Evolutionary conservation across 2,113 vertebrate species (phyloP).

Genomic region (Pteruthius melanotis): DNA sequence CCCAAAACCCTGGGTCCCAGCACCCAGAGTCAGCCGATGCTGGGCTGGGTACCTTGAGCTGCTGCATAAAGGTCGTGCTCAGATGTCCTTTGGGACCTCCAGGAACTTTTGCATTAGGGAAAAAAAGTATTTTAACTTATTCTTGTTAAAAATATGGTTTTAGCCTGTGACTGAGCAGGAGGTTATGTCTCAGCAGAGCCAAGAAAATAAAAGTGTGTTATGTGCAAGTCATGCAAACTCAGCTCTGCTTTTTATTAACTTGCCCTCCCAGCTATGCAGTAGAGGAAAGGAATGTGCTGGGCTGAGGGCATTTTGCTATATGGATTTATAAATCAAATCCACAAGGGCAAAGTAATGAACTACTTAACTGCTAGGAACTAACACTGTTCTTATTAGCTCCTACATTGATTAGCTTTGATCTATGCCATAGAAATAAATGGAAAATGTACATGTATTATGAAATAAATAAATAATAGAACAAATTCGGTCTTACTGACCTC

Average conservation of each 20-base stretch:
- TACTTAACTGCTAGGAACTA: slow-evolving; percentile 33
- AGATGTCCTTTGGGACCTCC: not conserved
- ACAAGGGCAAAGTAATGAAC: slow-evolving; percentile 50
- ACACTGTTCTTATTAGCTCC: slow-evolving; percentile 12
- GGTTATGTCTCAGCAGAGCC: slow-evolving; percentile 31
- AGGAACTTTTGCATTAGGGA: not conserved
- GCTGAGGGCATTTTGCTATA: slow-evolving; percentile 45
- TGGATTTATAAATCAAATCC: slow-evolving; percentile 60
- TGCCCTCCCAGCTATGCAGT: slow-evolving; percentile 35
- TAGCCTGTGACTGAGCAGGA: slow-evolving; percentile 10
- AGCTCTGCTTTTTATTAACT: slow-evolving; percentile 60
- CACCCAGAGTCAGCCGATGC: not conserved
- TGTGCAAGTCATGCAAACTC: slow-evolving; percentile 57
- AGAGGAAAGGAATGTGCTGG: slow-evolving; percentile 50
- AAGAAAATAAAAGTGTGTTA: slow-evolving; percentile 38
- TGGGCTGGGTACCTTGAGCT: not conserved
- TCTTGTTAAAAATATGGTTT: not conserved
- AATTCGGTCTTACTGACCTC: not conserved
- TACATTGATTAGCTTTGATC: slow-evolving; percentile 51
- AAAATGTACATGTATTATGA: not conserved
- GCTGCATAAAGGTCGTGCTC: accelerated
- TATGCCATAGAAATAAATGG: slow-evolving; percentile 1
- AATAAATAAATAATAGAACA: slow-evolving; percentile 11
- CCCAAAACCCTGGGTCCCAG: not conserved
- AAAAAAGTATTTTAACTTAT: not conserved